Evolutionary conservation across 2,113 vertebrate species (phyloP), one percentile per base, ranked within the genome.

Genomic region (Talpa occidentalis): DNA sequence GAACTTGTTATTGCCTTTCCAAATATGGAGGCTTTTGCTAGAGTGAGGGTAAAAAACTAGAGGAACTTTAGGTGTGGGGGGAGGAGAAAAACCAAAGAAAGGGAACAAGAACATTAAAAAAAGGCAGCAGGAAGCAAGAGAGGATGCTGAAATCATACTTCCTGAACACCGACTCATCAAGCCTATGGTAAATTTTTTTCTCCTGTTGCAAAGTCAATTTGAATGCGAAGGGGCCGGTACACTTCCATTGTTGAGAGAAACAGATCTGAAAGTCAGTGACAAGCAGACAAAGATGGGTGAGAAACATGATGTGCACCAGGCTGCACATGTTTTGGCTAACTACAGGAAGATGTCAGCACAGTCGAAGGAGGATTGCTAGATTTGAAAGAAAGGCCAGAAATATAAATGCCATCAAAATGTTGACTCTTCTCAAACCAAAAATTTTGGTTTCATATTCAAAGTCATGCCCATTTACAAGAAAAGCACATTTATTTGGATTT

Each of bases 401-500:
- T 96, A 88, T 44, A 96, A 96, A 94, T 95, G 90, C 80, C 96
- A 82, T 88, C 76, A 47, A 92, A 82, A 93, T 7, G 42, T 90
- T 88, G 83, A 79, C 49, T 91, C 28, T 95, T 76, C 93, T 84
- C 54, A 93, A 94, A 94, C 93, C 88, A 90, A 93, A 96, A 91
- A 87, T 83, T 95, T 94, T 95, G 90, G 93, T 92, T 97, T 93
- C 40, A 24, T 82, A 64, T 90, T 95, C 69, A 87, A 96, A 89
- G 78, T 89, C 49, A 49, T 95, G 88, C 67, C 95, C 85, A 67
- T 82, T 84, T 79, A 90, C 95, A 93, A 93, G 93, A 95, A 97
- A 96, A 96, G 86, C 89, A 98, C 95, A 91, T 97, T 96, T 88
- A 94, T 96, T 93, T 96, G 94, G 96, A 77, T 94, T 96, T 96